Conservation (phyloP, 2,888 invertebrate genomes). For the Pseudeuparius sepicola region DNA sequence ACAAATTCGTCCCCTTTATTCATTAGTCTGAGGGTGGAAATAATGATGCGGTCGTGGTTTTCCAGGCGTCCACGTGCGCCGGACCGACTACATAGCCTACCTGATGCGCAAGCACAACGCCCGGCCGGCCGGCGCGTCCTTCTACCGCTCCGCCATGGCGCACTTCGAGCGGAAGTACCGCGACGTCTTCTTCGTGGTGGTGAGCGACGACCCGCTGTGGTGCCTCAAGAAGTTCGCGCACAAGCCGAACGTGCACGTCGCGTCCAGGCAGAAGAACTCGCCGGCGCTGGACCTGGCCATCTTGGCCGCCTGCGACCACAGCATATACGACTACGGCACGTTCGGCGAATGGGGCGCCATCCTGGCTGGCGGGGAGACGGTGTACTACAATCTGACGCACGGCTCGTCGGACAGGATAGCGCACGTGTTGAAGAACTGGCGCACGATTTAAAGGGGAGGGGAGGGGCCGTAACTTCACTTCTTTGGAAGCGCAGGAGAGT, state of each 20-base stretch:
- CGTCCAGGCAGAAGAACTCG: conserved; percentile 34
- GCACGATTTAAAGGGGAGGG: conserved; percentile 31
- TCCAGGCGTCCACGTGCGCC: conserved; percentile 47
- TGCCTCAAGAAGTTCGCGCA: conserved; percentile 36
- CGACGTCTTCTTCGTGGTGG: conserved; percentile 38
- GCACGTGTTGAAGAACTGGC: conserved; percentile 40
- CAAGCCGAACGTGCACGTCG: conserved; percentile 37
- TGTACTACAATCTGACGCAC: conserved; percentile 39
- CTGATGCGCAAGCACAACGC: conserved; percentile 43
- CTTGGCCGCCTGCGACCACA: conserved; percentile 43
- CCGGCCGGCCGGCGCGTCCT: conserved; percentile 36
- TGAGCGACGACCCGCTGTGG: conserved; percentile 43
- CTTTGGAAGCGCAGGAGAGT: too few relatives aligned
- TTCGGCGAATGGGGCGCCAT: conserved; percentile 45
- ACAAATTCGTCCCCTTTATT: too few relatives aligned
- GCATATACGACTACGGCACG: conserved; percentile 44
- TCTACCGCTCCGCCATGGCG: conserved; percentile 39
- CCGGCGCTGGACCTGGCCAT: conserved; percentile 41
- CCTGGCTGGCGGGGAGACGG: conserved; percentile 41
- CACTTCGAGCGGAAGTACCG: conserved; percentile 38
- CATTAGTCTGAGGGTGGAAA: too few relatives aligned
- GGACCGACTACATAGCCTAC: conserved; percentile 47
- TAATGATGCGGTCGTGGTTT: too few relatives aligned
- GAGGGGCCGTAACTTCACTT: too few relatives aligned
- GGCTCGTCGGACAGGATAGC: conserved; percentile 38